Evolutionary conservation across 2,113 vertebrate genomes (phyloP).

Genomic region (Peromyscus maniculatus): DNA sequence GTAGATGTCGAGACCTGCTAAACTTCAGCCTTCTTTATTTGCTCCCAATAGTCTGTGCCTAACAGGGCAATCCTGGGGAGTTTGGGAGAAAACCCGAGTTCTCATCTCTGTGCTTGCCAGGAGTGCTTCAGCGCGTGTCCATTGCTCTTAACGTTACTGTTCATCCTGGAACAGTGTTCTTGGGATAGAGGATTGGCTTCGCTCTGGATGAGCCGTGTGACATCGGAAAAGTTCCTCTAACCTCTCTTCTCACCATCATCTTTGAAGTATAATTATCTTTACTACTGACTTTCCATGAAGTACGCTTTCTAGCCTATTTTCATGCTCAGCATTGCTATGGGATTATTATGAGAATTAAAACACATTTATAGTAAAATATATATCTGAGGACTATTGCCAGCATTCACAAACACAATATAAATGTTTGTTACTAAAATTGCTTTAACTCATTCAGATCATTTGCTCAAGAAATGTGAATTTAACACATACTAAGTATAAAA

Average conservation of each 20-base stretch:
- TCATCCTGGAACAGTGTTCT: background rate
- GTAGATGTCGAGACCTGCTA: background rate
- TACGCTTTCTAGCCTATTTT: background rate
- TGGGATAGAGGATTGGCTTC: background rate
- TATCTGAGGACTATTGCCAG: background rate
- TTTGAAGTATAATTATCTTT: background rate
- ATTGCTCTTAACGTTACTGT: background rate
- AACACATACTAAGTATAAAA: background rate
- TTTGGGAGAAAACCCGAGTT: background rate
- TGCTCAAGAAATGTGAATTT: constrained; percentile 18
- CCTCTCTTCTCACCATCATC: background rate
- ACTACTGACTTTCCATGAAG: background rate
- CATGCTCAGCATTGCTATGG: background rate
- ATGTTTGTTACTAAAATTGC: background rate
- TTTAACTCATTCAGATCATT: constrained; percentile 1
- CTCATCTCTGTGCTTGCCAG: background rate
- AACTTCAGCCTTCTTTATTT: background rate
- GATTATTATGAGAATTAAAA: constrained; percentile 19
- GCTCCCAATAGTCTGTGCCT: background rate
- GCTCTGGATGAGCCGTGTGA: background rate
- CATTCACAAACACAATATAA: background rate
- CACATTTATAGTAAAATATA: background rate
- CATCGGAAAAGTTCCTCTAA: background rate
- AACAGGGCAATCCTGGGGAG: background rate
- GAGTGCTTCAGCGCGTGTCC: background rate